Conservation (phyloP, 2,888 invertebrate species). For the Punctoribates punctum region DNA sequence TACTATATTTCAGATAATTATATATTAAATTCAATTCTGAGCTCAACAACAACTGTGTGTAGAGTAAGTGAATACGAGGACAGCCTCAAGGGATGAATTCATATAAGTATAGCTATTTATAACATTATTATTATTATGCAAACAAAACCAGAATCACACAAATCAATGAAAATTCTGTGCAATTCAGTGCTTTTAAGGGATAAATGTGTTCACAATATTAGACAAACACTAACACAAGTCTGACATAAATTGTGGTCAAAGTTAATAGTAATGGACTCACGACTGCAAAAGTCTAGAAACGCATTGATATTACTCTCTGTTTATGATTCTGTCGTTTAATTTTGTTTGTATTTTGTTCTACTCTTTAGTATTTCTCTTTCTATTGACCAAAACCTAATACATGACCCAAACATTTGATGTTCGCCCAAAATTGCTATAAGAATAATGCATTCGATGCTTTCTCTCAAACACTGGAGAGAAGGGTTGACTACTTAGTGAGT, state of each 20-base stretch:
- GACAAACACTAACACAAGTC: background rate
- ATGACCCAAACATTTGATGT: background rate
- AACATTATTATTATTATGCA: slow-evolving; percentile 2
- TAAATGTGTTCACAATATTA: slow-evolving; percentile 1
- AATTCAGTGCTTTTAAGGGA: background rate
- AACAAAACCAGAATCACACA: background rate
- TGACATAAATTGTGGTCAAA: background rate
- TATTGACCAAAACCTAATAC: background rate
- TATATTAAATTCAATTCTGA: background rate
- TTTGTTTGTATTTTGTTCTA: background rate
- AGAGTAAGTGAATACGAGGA: background rate
- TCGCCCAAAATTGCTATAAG: background rate
- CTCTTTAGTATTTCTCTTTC: background rate
- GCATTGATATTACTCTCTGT: background rate
- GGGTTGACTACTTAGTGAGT: background rate
- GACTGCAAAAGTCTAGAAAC: background rate
- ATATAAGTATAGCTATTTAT: background rate
- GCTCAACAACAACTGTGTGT: background rate
- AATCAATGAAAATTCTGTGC: background rate
- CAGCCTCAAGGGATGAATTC: background rate
- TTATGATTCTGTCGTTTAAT: background rate
- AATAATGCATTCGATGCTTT: background rate
- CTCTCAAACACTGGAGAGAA: background rate
- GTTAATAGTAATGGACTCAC: background rate
- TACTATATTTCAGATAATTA: background rate